These are phyloP conservation scores for Galerucella nymphaeae DNA, from an alignment of 2,888 invertebrate species.

Conservation along the genomic window DNA sequence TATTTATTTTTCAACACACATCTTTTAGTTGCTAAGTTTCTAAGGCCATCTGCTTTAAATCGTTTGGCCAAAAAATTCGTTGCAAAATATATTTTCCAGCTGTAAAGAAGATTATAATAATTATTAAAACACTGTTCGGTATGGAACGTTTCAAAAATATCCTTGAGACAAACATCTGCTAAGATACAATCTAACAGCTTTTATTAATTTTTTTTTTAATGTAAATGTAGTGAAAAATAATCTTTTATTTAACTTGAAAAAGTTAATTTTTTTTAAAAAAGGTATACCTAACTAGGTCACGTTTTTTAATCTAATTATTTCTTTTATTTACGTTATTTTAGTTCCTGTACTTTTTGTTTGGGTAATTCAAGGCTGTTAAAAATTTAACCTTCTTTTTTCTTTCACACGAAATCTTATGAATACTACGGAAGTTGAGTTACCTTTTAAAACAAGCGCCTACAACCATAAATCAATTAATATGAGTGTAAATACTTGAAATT, in stretches of 20 bases:
- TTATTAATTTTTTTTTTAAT: neutral
- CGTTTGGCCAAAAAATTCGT: neutral
- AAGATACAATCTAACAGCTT: neutral
- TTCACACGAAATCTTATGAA: neutral
- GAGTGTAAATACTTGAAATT: neutral
- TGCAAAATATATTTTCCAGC: constrained; percentile 13
- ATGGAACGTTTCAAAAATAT: constrained; percentile 22
- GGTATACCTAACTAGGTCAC: neutral
- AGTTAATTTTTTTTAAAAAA: neutral
- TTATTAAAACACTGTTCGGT: neutral
- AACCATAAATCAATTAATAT: neutral
- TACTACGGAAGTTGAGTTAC: neutral
- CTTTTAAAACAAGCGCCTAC: neutral
- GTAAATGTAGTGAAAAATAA: neutral
- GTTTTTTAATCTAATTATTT: neutral
- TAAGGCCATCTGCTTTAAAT: neutral
- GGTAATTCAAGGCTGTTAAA: neutral
- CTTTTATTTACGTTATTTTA: neutral
- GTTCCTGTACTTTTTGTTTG: neutral
- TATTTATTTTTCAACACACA: neutral
- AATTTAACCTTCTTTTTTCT: neutral
- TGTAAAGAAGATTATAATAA: constrained; percentile 8
- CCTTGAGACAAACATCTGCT: constrained; percentile 40
- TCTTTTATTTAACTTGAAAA: too few species aligned
- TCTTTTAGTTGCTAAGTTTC: neutral